Conservation (phyloP, 1,140 invertebrate species). For the Pararge aegeria region DNA sequence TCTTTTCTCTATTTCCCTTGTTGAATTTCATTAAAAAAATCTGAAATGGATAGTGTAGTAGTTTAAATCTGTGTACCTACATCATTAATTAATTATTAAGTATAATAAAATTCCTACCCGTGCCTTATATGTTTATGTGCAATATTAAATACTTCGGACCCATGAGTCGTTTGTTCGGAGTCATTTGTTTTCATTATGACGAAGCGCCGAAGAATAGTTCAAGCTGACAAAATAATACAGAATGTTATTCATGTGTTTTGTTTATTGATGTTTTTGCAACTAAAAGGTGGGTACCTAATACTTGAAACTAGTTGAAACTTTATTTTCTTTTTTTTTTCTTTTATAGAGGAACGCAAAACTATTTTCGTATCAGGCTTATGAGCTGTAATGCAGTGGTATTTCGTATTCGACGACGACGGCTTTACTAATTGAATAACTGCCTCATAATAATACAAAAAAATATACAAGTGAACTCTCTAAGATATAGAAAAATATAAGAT, state of each 20-base stretch:
- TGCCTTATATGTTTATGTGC: slow-evolving; percentile 47
- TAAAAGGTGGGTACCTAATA: slow-evolving; percentile 54
- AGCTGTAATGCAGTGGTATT: no score
- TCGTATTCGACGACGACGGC: no score
- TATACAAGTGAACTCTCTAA: no score
- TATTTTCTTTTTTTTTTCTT: neutral
- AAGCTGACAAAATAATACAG: slow-evolving; percentile 75
- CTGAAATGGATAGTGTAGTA: no score
- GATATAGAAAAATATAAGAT: no score
- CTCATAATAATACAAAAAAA: no score
- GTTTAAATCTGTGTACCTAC: no score
- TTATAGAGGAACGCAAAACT: no score
- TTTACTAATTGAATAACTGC: no score
- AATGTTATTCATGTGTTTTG: slow-evolving; percentile 69
- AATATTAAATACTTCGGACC: slow-evolving; percentile 45
- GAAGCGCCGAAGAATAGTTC: slow-evolving; percentile 73
- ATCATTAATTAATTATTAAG: no score
- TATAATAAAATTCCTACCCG: slow-evolving; percentile 32
- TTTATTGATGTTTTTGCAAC: slow-evolving; percentile 74
- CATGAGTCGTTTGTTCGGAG: slow-evolving; percentile 44
- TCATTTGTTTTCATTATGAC: slow-evolving; percentile 76
- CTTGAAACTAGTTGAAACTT: neutral
- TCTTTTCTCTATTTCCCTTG: no score
- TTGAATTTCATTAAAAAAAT: neutral
- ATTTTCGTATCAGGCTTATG: no score